Percentiles rank a stretch among this genome's conserved stretches.
Conservation (phyloP, 2,888 invertebrate genomes). For the Melanchra persicariae region DNA sequence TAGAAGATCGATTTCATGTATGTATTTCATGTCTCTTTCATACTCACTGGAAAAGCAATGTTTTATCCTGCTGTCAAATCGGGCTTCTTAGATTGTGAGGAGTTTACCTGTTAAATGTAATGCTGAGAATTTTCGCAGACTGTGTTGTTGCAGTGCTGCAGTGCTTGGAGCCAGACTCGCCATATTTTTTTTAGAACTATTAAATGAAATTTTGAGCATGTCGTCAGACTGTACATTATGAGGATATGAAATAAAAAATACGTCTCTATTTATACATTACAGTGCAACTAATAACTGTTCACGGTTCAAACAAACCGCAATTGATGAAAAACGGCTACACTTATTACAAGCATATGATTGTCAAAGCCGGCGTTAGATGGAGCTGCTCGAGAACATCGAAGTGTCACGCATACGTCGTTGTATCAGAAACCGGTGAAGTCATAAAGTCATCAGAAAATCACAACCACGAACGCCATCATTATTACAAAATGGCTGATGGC, state of each 20-base stretch:
- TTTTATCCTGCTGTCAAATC: no score
- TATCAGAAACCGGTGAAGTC: constrained; percentile 31
- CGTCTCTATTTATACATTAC: constrained; percentile 20
- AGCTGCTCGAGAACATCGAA: constrained; percentile 66
- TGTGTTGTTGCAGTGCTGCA: no score
- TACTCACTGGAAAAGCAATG: no score
- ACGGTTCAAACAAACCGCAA: constrained; percentile 16
- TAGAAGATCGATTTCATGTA: no score
- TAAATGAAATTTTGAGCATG: background rate
- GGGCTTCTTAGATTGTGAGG: no score
- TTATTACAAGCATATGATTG: constrained; percentile 59
- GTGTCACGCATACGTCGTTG: constrained; percentile 62
- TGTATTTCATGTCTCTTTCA: no score
- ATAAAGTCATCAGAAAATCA: constrained; percentile 27
- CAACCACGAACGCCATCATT: constrained; percentile 1
- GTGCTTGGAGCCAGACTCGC: no score
- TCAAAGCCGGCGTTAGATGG: constrained; percentile 64
- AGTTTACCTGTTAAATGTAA: no score
- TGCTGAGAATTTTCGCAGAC: no score
- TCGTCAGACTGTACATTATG: background rate
- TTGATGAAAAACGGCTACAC: constrained; percentile 59
- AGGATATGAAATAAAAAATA: background rate
- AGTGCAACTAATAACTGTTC: constrained; percentile 46
- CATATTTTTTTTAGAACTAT: no score
- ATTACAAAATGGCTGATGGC: constrained; percentile 5